A percentile compares a stretch with the other conserved stretches of the same genome.
Evolutionary conservation across 2,797 vertebrate species (phyloP).

Genomic region (Yasuhikotakia modesta): DNA sequence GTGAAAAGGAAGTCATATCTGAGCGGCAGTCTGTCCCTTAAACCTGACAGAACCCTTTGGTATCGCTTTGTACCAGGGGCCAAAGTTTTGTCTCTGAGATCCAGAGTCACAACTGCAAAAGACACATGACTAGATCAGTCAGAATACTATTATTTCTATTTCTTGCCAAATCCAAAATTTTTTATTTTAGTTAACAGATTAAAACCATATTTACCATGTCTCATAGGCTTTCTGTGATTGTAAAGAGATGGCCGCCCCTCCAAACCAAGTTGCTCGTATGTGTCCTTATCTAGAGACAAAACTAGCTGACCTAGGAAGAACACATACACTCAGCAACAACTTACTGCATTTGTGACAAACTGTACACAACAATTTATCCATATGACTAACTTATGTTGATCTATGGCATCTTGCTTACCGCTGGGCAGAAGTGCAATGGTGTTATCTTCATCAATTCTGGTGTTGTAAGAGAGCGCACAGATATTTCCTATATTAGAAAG

Average conservation of each 20-base stretch:
- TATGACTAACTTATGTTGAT: neutral
- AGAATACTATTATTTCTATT: neutral
- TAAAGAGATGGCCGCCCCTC: slow-evolving; percentile 85
- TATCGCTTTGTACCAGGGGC: slow-evolving; percentile 79
- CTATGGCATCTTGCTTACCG: slow-evolving; percentile 72
- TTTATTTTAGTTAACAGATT: neutral
- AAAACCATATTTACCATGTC: slow-evolving; percentile 80
- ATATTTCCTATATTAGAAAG: slow-evolving; percentile 74
- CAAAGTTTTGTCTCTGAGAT: slow-evolving; percentile 80
- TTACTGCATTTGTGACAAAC: neutral
- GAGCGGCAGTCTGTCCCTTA: slow-evolving; percentile 83
- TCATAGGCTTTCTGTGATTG: slow-evolving; percentile 78
- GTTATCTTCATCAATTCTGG: slow-evolving; percentile 89
- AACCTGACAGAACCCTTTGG: slow-evolving; percentile 78
- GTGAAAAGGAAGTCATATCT: slow-evolving; percentile 85
- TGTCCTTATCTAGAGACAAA: slow-evolving; percentile 88
- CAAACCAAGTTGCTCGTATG: slow-evolving; percentile 87
- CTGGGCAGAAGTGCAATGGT: slow-evolving; percentile 81
- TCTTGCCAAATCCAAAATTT: neutral
- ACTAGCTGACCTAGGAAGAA: slow-evolving; percentile 67
- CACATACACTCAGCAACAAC: neutral
- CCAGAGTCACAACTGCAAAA: slow-evolving; percentile 82
- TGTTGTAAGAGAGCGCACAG: slow-evolving; percentile 82
- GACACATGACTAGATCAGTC: too few species aligned
- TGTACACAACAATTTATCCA: neutral